Base-by-base conservation (phyloP, 1,140 invertebrate species). In the Gonatopus flavifemur region DNA sequence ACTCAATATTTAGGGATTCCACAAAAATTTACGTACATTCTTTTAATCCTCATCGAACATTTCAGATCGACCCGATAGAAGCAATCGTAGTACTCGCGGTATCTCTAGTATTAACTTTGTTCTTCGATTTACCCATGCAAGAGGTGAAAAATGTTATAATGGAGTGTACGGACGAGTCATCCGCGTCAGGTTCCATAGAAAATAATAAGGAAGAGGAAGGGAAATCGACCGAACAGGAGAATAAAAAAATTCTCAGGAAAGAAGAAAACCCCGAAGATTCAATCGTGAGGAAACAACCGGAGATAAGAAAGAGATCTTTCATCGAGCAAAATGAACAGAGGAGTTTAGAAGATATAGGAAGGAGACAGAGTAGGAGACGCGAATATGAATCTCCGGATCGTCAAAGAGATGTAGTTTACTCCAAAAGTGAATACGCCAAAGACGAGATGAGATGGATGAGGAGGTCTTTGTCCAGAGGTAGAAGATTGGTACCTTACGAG, bases 111-210 rank as follows among this genome's bases (percentile, higher is more conserved):
- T 38, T 83, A 19, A 80, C 80, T 0, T 59, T 83, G 49, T 63
- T 82, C 19, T 73, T 83, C 49, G 81, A 83, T 62, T 66, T 82
- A 56, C 82, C 82, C 25, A 77, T 81, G 60, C 80, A 82, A 64
- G 76, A 81, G 47, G 62, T 82, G 5, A 81, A 80, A 39, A 77
- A 57, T 40, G 68, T 81, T 19, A 57, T 80, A 25, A 69, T 76
- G 57, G 74, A 77, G 41, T 60, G 64, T 36, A 72, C 68, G 3
- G 67, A 74, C 18, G 39, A 22, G 13, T 16, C 48, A 4, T 4
- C 13, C 4, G 13, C n/a, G 30, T 12, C 46, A 61, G 39, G 38
- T 31, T 28, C n/a, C 25, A 6, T 41, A 48, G 12, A 50, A 59
- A 33, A 33, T 52, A 43, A 4, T n/a, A 46, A 5, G 41, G 19